A percentile compares a stretch with the other conserved stretches of the same genome.
These are phyloP conservation scores for Enoplosus armatus DNA, from an alignment of 2,797 vertebrate species.

Conservation along the genomic window DNA sequence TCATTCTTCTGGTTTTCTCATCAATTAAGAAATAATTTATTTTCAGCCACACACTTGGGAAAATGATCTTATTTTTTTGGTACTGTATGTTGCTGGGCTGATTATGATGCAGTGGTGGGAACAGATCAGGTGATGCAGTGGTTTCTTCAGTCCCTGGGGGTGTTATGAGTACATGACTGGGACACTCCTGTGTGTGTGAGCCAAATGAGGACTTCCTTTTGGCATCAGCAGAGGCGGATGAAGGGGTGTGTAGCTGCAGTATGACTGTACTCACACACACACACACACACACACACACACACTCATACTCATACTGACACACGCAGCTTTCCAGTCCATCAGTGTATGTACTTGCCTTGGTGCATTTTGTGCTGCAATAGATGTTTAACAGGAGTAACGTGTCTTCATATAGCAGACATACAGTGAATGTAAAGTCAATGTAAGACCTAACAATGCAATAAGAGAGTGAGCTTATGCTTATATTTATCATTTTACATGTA, in stretches of 20 bases:
- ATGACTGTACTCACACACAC: constrained; percentile 3
- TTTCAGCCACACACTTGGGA: neutral
- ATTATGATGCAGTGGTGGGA: constrained; percentile 49
- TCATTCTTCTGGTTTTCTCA: neutral
- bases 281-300: constrained; percentile 5
- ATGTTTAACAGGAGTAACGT: neutral
- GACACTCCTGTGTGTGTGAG: constrained; percentile 46
- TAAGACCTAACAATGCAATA: neutral
- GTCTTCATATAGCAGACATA: neutral
- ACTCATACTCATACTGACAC: constrained; percentile 5
- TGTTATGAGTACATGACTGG: constrained; percentile 62
- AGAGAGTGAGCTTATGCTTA: neutral
- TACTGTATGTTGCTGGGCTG: neutral
- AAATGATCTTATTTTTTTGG: neutral
- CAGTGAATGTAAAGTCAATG: neutral
- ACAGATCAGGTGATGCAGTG: constrained; percentile 51
- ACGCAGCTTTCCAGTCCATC: constrained; percentile 9
- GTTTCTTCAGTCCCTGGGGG: constrained; percentile 49
- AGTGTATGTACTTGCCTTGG: neutral
- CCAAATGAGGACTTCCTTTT: constrained; percentile 68
- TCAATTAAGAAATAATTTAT: neutral
- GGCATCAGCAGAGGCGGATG: constrained; percentile 49
- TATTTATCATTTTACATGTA: neutral
- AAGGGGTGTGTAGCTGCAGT: constrained; percentile 51
- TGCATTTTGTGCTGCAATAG: constrained; percentile 33